phyloP scores from a whole-genome alignment of 2,797 vertebrate species.

The Trachurus trachurus region DNA sequence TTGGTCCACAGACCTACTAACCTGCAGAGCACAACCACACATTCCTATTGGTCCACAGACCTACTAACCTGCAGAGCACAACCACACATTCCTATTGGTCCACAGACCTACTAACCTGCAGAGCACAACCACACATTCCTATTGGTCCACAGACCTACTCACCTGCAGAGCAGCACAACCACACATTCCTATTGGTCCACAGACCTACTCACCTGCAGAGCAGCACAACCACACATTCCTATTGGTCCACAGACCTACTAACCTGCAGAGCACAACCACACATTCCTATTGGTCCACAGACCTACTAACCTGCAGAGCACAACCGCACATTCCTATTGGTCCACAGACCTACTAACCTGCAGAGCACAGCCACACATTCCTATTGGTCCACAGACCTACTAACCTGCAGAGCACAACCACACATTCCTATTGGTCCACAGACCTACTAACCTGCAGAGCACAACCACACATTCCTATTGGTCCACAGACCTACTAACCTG shows the following conservation, averaged over 20 bases:
- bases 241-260: constrained; percentile 62
- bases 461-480: not conserved
- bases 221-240: not conserved
- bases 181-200: not conserved
- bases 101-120: constrained; percentile 90
- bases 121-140: not conserved
- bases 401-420: constrained; percentile 81
- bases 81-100: not conserved
- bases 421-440: not conserved
- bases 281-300: not conserved
- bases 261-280: constrained; percentile 77
- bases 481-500: constrained; percentile 89
- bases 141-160: too few relatives aligned
- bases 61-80: constrained; percentile 85
- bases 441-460: constrained; percentile 87
- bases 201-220: constrained; percentile 87
- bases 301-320: constrained; percentile 86
- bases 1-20: constrained; percentile 79
- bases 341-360: constrained; percentile 89
- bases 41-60: not conserved
- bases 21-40: constrained; percentile 70
- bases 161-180: constrained; percentile 79
- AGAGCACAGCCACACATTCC: constrained; percentile 16
- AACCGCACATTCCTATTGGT: not conserved
- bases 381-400: not conserved